Conservation (phyloP, 2,888 invertebrate species). For the Hedychridium roseum region DNA sequence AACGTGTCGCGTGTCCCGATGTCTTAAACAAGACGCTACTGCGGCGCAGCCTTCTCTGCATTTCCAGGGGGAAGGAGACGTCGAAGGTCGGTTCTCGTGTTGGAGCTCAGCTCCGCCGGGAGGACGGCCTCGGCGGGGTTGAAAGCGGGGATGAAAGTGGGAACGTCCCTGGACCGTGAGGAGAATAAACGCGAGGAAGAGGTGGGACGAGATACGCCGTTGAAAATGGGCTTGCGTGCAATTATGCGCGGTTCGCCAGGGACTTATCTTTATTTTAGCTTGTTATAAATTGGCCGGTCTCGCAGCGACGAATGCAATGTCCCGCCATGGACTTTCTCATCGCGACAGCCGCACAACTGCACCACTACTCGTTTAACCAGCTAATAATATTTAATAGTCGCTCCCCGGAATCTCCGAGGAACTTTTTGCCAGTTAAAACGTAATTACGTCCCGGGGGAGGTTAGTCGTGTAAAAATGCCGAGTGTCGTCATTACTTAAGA, state of each 20-base stretch:
- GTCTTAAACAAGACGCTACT: constrained; percentile 33
- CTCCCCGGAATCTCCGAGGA: not conserved
- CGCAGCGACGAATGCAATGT: constrained; percentile 8
- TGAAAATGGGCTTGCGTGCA: constrained; percentile 26
- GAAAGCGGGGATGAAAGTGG: not conserved
- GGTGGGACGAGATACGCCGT: not conserved
- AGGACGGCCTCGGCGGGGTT: constrained; percentile 4
- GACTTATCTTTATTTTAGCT: constrained; percentile 37
- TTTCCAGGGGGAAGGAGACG: constrained; percentile 3
- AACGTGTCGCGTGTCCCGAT: constrained; percentile 33
- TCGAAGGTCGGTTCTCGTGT: too few species aligned
- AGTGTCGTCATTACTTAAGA: too few species aligned
- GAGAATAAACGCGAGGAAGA: not conserved
- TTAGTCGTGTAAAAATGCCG: too few species aligned
- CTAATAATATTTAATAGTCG: constrained; percentile 5
- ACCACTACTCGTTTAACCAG: not conserved
- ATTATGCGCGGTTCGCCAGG: constrained; percentile 30
- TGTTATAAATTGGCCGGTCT: constrained; percentile 32
- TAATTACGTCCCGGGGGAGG: not conserved
- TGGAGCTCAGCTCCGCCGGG: too few species aligned
- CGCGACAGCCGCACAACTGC: constrained; percentile 11
- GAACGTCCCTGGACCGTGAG: not conserved
- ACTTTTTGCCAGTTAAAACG: not conserved
- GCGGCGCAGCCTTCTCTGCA: too few species aligned
- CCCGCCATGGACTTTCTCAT: not conserved